phyloP scores from a whole-genome alignment of 2,797 vertebrate genomes.

The Ctenochaetus hawaiiensis region DNA sequence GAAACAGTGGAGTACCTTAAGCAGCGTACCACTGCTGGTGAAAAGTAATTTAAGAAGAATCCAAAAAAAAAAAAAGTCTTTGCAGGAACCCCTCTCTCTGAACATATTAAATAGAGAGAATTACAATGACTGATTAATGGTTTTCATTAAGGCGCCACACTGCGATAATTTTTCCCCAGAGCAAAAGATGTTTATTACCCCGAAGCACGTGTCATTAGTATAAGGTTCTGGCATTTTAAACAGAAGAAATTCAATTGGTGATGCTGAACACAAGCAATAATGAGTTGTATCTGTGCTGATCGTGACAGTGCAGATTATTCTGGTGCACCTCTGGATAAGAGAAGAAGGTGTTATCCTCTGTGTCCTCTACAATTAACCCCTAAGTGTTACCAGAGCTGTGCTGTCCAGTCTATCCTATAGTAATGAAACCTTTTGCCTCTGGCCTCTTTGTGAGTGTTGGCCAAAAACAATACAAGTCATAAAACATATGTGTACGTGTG shows the following conservation, averaged over 20 bases:
- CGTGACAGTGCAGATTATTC: conserved; percentile 27
- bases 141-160: conserved; percentile 72
- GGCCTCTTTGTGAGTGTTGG: background rate
- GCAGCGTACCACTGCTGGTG: background rate
- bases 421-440: conserved; percentile 46
- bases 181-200: conserved; percentile 67
- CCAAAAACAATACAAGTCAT: conserved; percentile 28
- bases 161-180: conserved; percentile 47
- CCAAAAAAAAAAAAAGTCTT: conserved; percentile 9
- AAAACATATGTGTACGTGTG: conserved; percentile 25
- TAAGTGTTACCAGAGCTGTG: conserved; percentile 21
- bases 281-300: conserved; percentile 26
- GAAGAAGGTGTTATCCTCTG: conserved; percentile 22
- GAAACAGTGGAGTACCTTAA: conserved; percentile 21
- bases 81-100: conserved; percentile 21
- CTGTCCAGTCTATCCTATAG: conserved; percentile 3
- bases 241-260: conserved; percentile 56
- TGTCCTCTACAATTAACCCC: conserved; percentile 46
- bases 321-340: conserved; percentile 1
- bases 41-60: conserved; percentile 40
- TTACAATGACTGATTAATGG: conserved; percentile 74
- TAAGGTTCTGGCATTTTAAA: conserved; percentile 58
- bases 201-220: conserved; percentile 64
- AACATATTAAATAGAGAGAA: conserved; percentile 54
- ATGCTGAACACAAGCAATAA: conserved; percentile 52